Base-by-base conservation (phyloP, 2,888 invertebrate genomes). In the Cheilosia grossa region DNA sequence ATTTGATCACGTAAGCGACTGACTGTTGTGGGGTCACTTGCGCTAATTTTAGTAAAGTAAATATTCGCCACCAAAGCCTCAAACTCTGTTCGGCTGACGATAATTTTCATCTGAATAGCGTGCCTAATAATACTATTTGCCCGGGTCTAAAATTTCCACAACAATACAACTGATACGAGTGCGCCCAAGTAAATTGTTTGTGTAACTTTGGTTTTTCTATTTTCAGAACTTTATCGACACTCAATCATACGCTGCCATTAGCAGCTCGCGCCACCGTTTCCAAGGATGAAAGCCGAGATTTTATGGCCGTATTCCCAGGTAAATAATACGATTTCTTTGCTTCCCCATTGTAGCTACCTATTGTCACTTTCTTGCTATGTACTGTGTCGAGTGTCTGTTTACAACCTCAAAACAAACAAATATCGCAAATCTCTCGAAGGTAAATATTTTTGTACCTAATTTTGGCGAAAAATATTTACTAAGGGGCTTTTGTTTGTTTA, bases 211-310 rank as follows among this genome's bases (percentile, higher is more conserved):
- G 33, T 33, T 13, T 37, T 37, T 37, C 5, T 66, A 24, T 67
- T 89, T 88, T 21, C 85, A 92, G 92, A 89, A 89, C 91, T 47
- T 87, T 92, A 87, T 90, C 91, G 77, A 92, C 91, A 15, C 87
- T 91, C 15, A 92, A 92, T 89, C 89, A 91, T 86, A 89, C 90
- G 17, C 89, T 90, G 44, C 91, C 92, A 37, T 87, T 90, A 91
- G 94, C 94, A 82, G 93, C 95, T 87, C 94, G 93, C 87, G 93
- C 94, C 88, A 94, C 94, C 61, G 93, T 95, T 63, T 95, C 94
- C 82, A 96, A 96, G 93, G 97, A 97, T 92, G 97, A 97, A 92
- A 95, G 95, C 91, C 93, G 96, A 89, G 96, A 97, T 91, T 96
- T 98, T 93, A 96, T 97, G 96, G 95, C 96, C 64, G 93, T 96